Evolutionary conservation across 2,888 invertebrate species (phyloP).

Genomic region (Philhelius pedissequus): DNA sequence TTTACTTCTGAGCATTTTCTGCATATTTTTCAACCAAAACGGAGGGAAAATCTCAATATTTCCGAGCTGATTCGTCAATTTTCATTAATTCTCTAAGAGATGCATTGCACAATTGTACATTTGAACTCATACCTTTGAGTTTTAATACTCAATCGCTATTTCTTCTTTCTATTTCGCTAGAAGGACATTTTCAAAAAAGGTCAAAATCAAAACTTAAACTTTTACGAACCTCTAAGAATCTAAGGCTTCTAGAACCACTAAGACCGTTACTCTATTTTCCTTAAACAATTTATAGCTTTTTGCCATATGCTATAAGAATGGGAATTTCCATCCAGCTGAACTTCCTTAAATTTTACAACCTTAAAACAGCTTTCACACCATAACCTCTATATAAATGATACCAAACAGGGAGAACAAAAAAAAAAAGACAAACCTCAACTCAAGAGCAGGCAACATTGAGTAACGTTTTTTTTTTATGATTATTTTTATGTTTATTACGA

Average conservation of each 20-base stretch:
- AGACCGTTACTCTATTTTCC: not conserved
- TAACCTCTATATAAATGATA: conserved; percentile 42
- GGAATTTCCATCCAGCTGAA: conserved; percentile 31
- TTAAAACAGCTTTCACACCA: conserved; percentile 62
- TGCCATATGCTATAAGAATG: conserved; percentile 41
- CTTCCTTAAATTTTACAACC: conserved; percentile 52
- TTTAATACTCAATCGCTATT: no score
- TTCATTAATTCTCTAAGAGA: no score
- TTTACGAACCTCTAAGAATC: not conserved
- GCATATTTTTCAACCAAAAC: not conserved
- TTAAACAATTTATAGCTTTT: no score
- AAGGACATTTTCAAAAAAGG: no score
- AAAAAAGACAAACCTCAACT: not conserved
- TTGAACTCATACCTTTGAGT: no score
- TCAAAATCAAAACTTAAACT: not conserved
- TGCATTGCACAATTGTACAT: no score
- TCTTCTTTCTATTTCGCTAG: not conserved
- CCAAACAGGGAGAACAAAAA: not conserved
- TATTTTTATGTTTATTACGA: conserved; percentile 68
- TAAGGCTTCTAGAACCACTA: not conserved
- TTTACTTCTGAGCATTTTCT: not conserved
- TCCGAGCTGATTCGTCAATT: not conserved
- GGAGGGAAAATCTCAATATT: not conserved
- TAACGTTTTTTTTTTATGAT: conserved; percentile 63
- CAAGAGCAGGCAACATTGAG: conserved; percentile 45